Percentiles rank a stretch among this genome's conserved stretches.
Conservation (phyloP, 2,113 vertebrate genomes). For the Pelecanus crispus region DNA sequence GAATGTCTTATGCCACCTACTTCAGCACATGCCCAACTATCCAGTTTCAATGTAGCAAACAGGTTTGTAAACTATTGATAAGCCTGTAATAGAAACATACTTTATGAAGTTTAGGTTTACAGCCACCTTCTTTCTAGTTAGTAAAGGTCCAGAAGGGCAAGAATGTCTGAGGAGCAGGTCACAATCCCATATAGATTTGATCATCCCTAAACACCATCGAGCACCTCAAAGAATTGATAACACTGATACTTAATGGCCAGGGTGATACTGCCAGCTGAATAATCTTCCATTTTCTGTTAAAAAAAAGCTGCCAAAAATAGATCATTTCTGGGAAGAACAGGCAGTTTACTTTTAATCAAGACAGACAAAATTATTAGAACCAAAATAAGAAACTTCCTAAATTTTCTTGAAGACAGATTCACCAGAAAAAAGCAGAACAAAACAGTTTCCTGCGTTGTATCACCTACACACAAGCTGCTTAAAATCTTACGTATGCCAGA, state of each 20-base stretch:
- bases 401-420: not conserved
- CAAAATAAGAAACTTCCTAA: not conserved
- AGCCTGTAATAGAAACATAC: not conserved
- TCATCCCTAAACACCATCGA: not conserved
- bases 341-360: not conserved
- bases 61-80: not conserved
- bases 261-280: not conserved
- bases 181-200: not conserved
- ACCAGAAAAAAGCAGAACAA: not conserved
- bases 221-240: not conserved
- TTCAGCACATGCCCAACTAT: not conserved
- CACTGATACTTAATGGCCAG: not conserved
- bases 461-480: rapidly evolving
- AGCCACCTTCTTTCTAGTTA: not conserved
- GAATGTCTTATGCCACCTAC: not conserved
- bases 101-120: not conserved
- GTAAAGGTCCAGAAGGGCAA: not conserved
- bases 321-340: not conserved
- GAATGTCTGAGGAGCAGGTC: not conserved
- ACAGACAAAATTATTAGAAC: not conserved
- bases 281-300: not conserved
- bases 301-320: not conserved
- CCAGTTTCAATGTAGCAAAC: not conserved
- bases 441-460: not conserved
- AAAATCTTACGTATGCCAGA: not conserved